Base-by-base conservation (phyloP, 2,888 invertebrate species). In the Drosophila subsilvestris region DNA sequence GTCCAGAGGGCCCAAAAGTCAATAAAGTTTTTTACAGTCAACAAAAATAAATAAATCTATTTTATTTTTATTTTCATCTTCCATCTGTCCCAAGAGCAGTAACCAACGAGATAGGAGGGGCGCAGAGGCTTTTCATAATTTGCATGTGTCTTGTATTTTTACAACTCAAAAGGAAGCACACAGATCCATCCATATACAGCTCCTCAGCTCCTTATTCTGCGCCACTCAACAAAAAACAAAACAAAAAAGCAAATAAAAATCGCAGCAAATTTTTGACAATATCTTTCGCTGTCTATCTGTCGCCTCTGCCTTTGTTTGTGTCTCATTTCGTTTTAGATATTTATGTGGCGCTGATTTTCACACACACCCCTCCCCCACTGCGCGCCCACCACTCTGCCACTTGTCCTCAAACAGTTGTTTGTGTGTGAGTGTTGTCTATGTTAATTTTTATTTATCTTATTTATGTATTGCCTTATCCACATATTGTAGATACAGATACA, bases 401-500 rank as follows among this genome's bases (percentile, higher is more conserved):
- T 32, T 47, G 6, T 44, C 43, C 44, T 37, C 5, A 8, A 44
- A 44, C 32, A 7, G 47, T 53, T 20, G 48, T 37, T 48, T 58
- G 71, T 48, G 27, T 20, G 20, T 27, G 32, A 5, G 32, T 65
- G 53, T 83, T 86, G 81, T 81, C 83, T 84, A 81, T 87, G 83
- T 76, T 84, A 87, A 87, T 87, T 87, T 86, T 66, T 81, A 85
- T 84, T 85, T 87, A 85, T 84, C 81, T 83, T 86, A 81, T 79
- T 83, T 83, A 83, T 82, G 74, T 70, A 66, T 58, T 63, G 69
- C 66, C 75, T 54, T 56, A 54, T 56, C 55, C 67, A 37, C 47
- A 56, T 59, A 55, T 55, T 47, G 45, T 45, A 55, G 56, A 42
- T 44, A 45, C 45, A 45, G 12, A 29, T 17, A 50, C 37, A 58